Evolutionary conservation across 2,888 invertebrate genomes (phyloP).

Genomic region (Epistrophella euchroma): DNA sequence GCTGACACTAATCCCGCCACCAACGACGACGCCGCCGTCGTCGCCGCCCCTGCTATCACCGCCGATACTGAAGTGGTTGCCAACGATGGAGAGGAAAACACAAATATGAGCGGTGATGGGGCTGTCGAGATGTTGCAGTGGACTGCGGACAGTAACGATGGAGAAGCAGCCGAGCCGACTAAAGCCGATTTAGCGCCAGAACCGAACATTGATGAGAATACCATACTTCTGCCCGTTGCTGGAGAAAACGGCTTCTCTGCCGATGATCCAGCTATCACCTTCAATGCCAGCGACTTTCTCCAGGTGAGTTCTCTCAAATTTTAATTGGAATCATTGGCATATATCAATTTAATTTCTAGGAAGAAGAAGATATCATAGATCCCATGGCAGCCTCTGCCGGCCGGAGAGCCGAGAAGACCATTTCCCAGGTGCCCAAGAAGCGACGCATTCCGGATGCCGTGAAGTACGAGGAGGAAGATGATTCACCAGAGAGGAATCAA

Average conservation of each 20-base stretch:
- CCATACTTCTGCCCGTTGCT: conserved; percentile 60
- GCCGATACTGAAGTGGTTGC: background rate
- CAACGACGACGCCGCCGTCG: conserved; percentile 3
- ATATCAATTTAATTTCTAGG: conserved; percentile 30
- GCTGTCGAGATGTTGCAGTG: conserved; percentile 67
- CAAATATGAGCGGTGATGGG: conserved; percentile 46
- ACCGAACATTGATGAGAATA: conserved; percentile 65
- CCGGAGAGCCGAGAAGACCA: conserved; percentile 26
- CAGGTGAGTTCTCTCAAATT: conserved; percentile 50
- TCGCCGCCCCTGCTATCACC: background rate
- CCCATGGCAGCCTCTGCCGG: conserved; percentile 52
- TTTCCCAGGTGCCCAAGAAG: conserved; percentile 76
- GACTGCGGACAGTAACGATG: conserved; percentile 64
- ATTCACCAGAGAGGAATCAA: conserved; percentile 24
- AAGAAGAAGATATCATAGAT: conserved; percentile 66
- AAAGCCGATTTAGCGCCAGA: conserved; percentile 64
- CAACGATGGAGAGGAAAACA: conserved; percentile 40
- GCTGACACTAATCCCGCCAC: conserved; percentile 15
- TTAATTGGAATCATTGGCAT: background rate
- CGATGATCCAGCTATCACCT: conserved; percentile 60
- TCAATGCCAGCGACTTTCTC: conserved; percentile 62
- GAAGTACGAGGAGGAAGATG: conserved; percentile 55
- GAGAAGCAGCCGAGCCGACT: background rate
- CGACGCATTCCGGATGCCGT: conserved; percentile 60
- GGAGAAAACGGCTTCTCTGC: conserved; percentile 64